Base-by-base conservation (phyloP, 2,113 vertebrate genomes). In the Atlantisia rogersi region DNA sequence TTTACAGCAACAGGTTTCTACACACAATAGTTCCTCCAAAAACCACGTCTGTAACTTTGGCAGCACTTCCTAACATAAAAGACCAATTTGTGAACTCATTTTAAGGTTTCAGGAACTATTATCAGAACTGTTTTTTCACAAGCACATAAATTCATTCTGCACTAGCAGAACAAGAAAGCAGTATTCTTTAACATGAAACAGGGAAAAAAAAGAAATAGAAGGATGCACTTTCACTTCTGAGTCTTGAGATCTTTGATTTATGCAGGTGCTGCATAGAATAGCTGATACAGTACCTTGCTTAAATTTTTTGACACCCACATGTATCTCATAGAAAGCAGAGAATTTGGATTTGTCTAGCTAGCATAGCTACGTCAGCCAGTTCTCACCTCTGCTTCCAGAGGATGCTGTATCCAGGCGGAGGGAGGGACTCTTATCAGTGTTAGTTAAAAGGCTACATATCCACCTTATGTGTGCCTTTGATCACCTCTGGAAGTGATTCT, bases 1-100 rank as follows among this genome's bases (percentile, higher is more conserved):
- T 82, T 95, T 96, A 88, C 82, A 86, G 37, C 1, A 59, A 91
- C 91, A 96, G 91, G 67, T 95, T 94, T 85, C 89, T 85, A 60
- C 55, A 80, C n/a, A 90, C 22, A 87, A 58, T n/a, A 88, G 64
- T 92, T 88, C n/a, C 56, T 81, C 35, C 53, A 90, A 80, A 89
- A 92, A 86, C 11, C 69, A 75, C 25, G 71, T 82, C 29, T 84
- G 15, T 87, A 92, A 92, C 89, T 92, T 94, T 76, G 74, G 58
- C 83, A 92, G 60, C 74, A 63, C 64, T 94, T 88, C 52, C 48
- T 82, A 56, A 29, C 70, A 69, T 89, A 82, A 87, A 94, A 94
- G 70, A 73, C 44, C 81, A 82, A 91, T 92, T 79, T 89, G 78
- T 67, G 65, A 92, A 62, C 55, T 80, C 70, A 62, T 90, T 87